phyloP scores from a whole-genome alignment of 2,797 vertebrate species.

The Anguilla megastoma region DNA sequence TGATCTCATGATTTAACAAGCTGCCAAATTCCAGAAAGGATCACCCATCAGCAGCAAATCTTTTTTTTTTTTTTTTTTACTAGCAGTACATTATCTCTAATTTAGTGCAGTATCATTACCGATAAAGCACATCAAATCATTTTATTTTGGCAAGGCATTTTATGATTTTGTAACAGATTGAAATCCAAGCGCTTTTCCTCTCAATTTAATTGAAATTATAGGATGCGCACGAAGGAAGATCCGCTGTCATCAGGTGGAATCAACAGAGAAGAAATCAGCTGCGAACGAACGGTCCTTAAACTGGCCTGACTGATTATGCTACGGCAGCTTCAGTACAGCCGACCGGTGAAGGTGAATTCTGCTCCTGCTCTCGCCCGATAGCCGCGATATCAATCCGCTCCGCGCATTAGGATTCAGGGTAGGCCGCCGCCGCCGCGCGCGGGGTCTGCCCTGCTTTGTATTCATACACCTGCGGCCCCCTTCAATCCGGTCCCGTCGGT shows the following conservation, averaged over 20 bases:
- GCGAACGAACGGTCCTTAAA: neutral
- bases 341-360: neutral
- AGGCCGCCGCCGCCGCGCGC: neutral
- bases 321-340: conserved; percentile 10
- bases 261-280: neutral
- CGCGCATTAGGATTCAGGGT: conserved; percentile 18
- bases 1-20: neutral
- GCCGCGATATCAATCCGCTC: conserved; percentile 43
- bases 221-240: neutral
- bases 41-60: neutral
- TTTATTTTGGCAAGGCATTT: neutral
- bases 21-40: neutral
- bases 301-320: neutral
- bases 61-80: neutral
- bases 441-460: conserved; percentile 46
- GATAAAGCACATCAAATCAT: neutral
- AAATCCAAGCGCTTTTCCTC: neutral
- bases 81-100: neutral
- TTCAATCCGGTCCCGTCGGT: conserved; percentile 55
- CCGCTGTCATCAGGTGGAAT: neutral
- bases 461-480: conserved; percentile 52
- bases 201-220: neutral
- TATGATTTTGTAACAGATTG: neutral
- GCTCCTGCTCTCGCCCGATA: conserved; percentile 30
- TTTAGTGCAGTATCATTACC: neutral